Percentiles rank a stretch among this genome's conserved stretches.
phyloP scores from a whole-genome alignment of 2,113 vertebrate genomes.

The Caretta caretta region DNA sequence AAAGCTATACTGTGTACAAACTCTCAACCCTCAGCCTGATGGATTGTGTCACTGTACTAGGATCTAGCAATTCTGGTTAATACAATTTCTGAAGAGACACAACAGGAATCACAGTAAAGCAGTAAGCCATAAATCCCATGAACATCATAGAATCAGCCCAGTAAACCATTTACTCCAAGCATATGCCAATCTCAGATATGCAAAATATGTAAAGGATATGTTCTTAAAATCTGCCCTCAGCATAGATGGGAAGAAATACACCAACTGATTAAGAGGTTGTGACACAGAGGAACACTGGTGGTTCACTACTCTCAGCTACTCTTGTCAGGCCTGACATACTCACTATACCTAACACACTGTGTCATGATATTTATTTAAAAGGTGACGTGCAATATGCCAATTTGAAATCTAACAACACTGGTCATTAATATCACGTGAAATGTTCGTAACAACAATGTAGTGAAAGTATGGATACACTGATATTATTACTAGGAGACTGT shows the following conservation, averaged over 20 bases:
- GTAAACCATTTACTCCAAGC: constrained; percentile 7
- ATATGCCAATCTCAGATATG: background rate
- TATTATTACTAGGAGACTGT: too few relatives aligned
- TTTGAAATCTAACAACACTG: too few relatives aligned
- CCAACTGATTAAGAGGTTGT: background rate
- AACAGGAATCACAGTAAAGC: background rate
- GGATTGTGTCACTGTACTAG: background rate
- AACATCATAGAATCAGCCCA: background rate
- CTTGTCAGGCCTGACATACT: background rate
- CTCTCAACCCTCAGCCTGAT: background rate
- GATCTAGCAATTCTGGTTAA: constrained; percentile 9
- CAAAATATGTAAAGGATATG: background rate
- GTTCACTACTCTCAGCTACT: background rate
- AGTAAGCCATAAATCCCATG: background rate
- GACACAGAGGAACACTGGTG: background rate
- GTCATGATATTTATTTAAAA: too few relatives aligned
- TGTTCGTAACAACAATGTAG: too few relatives aligned
- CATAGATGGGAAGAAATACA: background rate
- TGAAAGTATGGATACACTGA: too few relatives aligned
- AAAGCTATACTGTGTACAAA: background rate
- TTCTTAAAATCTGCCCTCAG: constrained; percentile 1
- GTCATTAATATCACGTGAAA: too few relatives aligned
- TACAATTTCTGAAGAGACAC: background rate
- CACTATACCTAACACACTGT: too few relatives aligned
- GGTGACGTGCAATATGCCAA: too few relatives aligned